Evolutionary conservation across 2,888 invertebrate species (phyloP), one percentile per base, ranked within the genome.

Genomic region (Pseudolycoriella hygida): DNA sequence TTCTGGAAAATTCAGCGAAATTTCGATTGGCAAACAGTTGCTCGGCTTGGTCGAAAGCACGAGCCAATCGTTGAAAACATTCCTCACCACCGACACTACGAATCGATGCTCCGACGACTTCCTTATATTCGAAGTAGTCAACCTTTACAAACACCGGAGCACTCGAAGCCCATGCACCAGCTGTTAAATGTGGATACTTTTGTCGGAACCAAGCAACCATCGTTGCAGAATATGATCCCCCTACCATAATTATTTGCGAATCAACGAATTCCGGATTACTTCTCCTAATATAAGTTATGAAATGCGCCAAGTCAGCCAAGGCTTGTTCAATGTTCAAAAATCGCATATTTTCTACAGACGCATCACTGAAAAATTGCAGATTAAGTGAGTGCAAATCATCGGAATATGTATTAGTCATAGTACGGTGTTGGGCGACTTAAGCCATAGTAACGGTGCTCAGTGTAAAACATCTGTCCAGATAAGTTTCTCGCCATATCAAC

Each of bases 391-490:
- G 15, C 11, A 10, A 6, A 30, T 15, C 4, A 12, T 20, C 3
- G 10, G 5, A 17, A 11, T 17, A 39, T 17, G 14, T 61, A 8
- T 8, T n/a, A n/a, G n/a, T n/a, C n/a, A n/a, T n/a, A 70, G 67
- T 61, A 82, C 80, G 52, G 50, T 19, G 72, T 74, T 1, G 82
- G 82, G 50, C 68, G 69, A 47, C 77, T 80, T 38, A 67, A 56
- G 3, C 84, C 84, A 55, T 84, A 85, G 58, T 72, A 85, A 50
- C 84, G 67, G 56, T 84, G 83, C 56, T 85, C 85, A 1, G 80
- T 71, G 51, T 75, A 74, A 56, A 80, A 76, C 52, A 79, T 63
- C 2, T 71, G 68, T 0, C 76, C 82, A 2, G 62, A 58, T 48
- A 73, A 62, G 5, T 55, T 49, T 37, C 54, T 47, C 0, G 73